Evolutionary conservation across 2,888 invertebrate species (phyloP).

Genomic region (Cecidostiba fungosa): DNA sequence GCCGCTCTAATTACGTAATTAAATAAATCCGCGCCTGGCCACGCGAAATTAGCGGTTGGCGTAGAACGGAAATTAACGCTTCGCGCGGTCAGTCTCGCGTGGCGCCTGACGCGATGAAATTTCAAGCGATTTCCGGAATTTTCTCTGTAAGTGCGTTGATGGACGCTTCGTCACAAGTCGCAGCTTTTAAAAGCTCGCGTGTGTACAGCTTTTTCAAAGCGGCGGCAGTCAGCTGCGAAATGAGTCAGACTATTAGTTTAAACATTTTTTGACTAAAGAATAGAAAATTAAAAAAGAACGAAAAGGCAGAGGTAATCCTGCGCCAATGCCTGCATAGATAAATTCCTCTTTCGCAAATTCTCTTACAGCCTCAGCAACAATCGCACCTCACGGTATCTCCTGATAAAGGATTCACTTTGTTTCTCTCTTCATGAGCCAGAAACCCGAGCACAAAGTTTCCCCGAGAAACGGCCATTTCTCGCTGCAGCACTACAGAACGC

Average conservation of each 20-base stretch:
- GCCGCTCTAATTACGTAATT: conserved; percentile 59
- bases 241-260: too few species aligned
- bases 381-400: not conserved
- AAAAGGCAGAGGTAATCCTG: not conserved
- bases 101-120: not conserved
- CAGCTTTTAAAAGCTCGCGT: not conserved
- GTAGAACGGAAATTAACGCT: conserved; percentile 61
- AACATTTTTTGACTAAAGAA: too few species aligned
- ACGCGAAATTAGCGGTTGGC: conserved; percentile 54
- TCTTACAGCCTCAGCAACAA: not conserved
- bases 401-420: not conserved
- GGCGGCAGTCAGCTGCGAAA: too few species aligned
- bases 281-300: too few species aligned
- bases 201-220: not conserved
- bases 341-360: not conserved
- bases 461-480: conserved; percentile 3
- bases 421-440: not conserved
- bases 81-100: not conserved
- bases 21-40: conserved; percentile 51
- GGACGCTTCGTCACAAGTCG: not conserved
- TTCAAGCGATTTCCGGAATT: not conserved
- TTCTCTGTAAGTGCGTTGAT: not conserved
- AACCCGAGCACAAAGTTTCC: not conserved
- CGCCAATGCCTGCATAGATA: not conserved
- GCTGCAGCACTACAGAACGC: not conserved